Evolutionary conservation across 2,797 vertebrate species (phyloP).

Genomic region (Ctenopoma multispine): DNA sequence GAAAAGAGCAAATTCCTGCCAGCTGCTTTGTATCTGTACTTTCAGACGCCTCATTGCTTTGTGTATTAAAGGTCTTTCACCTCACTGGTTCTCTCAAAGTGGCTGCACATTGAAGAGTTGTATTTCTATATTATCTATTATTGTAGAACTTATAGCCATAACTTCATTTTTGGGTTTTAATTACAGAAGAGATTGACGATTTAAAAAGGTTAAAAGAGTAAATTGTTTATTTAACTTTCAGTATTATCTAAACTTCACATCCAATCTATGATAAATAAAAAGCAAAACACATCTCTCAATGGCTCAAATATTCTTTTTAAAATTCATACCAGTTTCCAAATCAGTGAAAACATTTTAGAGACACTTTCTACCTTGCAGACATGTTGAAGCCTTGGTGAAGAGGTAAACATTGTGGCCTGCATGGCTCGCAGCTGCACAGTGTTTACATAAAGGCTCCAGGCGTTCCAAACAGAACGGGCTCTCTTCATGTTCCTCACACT

Average conservation of each 20-base stretch:
- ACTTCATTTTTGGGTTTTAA: no score
- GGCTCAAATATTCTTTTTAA: background rate
- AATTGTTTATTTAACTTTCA: background rate
- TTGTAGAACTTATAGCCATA: no score
- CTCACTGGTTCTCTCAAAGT: background rate
- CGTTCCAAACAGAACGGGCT: constrained; percentile 68
- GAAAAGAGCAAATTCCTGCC: constrained; percentile 42
- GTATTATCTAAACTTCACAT: background rate
- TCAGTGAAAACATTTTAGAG: background rate
- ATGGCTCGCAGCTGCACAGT: constrained; percentile 52
- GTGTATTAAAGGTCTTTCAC: constrained; percentile 23
- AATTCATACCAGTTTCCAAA: background rate
- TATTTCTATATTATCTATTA: no score
- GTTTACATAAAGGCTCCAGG: constrained; percentile 61
- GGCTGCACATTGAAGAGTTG: background rate
- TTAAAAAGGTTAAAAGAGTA: no score
- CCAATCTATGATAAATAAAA: background rate
- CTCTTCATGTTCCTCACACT: constrained; percentile 37
- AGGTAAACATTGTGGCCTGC: constrained; percentile 51
- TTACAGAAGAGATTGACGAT: no score
- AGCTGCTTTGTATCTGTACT: constrained; percentile 39
- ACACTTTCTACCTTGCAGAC: constrained; percentile 58
- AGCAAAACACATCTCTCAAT: background rate
- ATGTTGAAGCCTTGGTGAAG: constrained; percentile 42
- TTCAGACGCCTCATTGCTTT: constrained; percentile 34